Evolutionary conservation across 2,113 vertebrate species (phyloP).

Genomic region (Marmota flaviventris): DNA sequence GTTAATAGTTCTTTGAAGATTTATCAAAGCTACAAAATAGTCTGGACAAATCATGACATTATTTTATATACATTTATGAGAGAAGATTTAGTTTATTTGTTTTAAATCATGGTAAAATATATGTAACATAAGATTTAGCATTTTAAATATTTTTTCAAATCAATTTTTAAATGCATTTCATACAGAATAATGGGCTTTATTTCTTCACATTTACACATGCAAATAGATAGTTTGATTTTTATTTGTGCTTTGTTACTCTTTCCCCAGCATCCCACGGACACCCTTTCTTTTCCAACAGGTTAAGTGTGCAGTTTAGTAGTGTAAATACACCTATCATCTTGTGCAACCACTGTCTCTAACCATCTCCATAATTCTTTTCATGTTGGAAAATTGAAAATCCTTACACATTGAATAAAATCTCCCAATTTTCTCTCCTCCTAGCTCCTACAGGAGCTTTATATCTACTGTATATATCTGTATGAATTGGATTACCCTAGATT

Average conservation of each 20-base stretch:
- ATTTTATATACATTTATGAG: not conserved
- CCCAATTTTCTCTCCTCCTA: not conserved
- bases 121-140: not conserved
- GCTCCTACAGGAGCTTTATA: not conserved
- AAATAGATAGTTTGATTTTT: not conserved
- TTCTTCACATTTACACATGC: not conserved
- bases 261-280: not conserved
- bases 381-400: not conserved
- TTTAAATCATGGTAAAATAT: not conserved
- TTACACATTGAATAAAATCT: not conserved
- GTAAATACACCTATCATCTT: not conserved
- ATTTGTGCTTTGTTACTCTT: not conserved
- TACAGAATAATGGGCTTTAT: not conserved
- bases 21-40: not conserved
- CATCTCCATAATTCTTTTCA: not conserved
- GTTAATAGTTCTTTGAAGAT: not conserved
- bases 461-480: not conserved
- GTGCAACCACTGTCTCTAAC: too few relatives aligned
- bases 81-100: not conserved
- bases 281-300: not conserved
- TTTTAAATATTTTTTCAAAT: not conserved
- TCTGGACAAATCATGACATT: not conserved
- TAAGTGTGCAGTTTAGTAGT: not conserved
- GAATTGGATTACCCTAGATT: not conserved
- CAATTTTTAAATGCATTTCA: not conserved